Percentiles rank a stretch among this genome's conserved stretches.
Conservation (phyloP, 2,888 invertebrate species). For the Branchellion lobata region DNA sequence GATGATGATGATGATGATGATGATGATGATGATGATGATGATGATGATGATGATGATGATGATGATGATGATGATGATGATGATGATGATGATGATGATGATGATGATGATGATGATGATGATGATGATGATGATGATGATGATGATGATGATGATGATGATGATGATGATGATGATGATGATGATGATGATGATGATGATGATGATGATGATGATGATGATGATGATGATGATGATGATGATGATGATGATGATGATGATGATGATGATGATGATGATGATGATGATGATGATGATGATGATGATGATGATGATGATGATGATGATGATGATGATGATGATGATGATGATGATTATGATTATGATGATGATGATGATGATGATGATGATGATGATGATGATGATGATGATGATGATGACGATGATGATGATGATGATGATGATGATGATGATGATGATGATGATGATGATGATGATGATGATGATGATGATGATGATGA, state of each 20-base stretch:
- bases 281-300: constrained; percentile 41
- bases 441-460: constrained; percentile 29
- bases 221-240: neutral
- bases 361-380: no score
- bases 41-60: constrained; percentile 37
- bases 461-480: constrained; percentile 25
- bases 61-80: constrained; percentile 38
- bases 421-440: constrained; percentile 8
- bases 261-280: constrained; percentile 37
- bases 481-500: constrained; percentile 26
- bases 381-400: neutral
- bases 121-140: constrained; percentile 20
- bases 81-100: constrained; percentile 31
- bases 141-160: constrained; percentile 26
- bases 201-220: constrained; percentile 31
- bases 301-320: constrained; percentile 35
- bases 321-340: neutral
- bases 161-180: constrained; percentile 32
- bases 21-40: constrained; percentile 32
- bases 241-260: constrained; percentile 13
- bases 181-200: constrained; percentile 24
- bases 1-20: constrained; percentile 34
- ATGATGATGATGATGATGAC: neutral
- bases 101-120: constrained; percentile 30
- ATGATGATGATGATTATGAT: no score